Base-by-base conservation (phyloP, 2,113 vertebrate species). In the Regulus satrapa region DNA sequence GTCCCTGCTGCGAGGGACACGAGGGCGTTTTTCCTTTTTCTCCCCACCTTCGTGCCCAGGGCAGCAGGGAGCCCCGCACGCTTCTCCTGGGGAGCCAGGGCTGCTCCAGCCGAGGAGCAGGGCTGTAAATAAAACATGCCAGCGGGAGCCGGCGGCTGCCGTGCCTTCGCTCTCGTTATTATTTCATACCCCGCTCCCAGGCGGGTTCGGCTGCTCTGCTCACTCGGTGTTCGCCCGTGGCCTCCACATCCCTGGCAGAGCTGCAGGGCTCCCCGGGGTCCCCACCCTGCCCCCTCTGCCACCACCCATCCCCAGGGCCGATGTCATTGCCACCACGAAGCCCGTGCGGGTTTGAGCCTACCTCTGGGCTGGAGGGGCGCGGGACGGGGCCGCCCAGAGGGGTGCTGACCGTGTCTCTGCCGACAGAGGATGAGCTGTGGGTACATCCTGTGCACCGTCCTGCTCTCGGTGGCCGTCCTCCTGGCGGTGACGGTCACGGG, bases 381-480 rank as follows among this genome's bases (percentile, higher is more conserved):
- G 0, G 64, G 66, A 5, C 4, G 77, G 16, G 28, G 68, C 59
- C 1, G 1, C 19, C n/a, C 1, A 0, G 40, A 3, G 2, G 15
- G 49, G 18, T 15, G 40, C 82, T 3, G 8, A 85, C 0, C 13
- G 18, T 94, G 19, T 96, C 24, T 92, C 36, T 72, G 23, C 80
- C 88, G 1, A 1, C 98, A 99, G 99, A 98, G 99, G 97, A 99
- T 98, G 96, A 98, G 98, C 98, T 99, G 99, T 3, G 98, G 99
- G 86, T 99, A 99, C 83, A 96, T 99, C 79, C 98, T 99, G 46
- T 99, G 99, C 96, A 99, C 99, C 0, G 98, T 99, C 73, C 98
- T 99, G 91, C 98, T 99, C 55, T 99, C 99, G 4, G 99, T 99
- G 89, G 99, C 99, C 0, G 99, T 99, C 6, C 94, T 99, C 67